Evolutionary conservation across 2,888 invertebrate genomes (phyloP).

Genomic region (Acleris literana): DNA sequence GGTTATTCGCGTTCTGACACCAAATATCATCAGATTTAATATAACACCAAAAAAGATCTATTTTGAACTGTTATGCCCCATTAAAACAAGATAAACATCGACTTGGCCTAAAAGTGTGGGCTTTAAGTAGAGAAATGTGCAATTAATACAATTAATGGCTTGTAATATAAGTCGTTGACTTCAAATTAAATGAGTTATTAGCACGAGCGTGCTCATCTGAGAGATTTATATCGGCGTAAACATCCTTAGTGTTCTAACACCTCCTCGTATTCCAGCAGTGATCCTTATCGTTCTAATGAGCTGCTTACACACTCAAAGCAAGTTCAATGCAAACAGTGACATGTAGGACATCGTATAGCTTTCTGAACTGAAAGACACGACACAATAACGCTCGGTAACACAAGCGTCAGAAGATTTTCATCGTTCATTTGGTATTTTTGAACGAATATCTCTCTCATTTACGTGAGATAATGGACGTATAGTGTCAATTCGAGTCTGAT

Average conservation of each 20-base stretch:
- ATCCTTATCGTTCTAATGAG: constrained; percentile 43
- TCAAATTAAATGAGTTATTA: constrained; percentile 46
- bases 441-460: constrained; percentile 9
- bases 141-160: constrained; percentile 28
- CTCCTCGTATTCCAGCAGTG: constrained; percentile 33
- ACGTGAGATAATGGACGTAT: constrained; percentile 6
- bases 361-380: no score
- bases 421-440: constrained; percentile 12
- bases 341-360: no score
- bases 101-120: constrained; percentile 9
- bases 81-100: constrained; percentile 12
- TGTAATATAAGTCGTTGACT: constrained; percentile 38
- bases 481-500: constrained; percentile 9
- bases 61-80: not conserved
- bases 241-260: constrained; percentile 39
- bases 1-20: no score
- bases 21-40: not conserved
- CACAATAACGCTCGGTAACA: no score
- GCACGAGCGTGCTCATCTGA: constrained; percentile 46
- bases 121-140: constrained; percentile 24
- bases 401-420: constrained; percentile 3
- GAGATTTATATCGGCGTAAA: constrained; percentile 44
- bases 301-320: not conserved
- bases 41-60: not conserved
- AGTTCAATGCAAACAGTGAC: no score